phyloP scores from a whole-genome alignment of 2,797 vertebrate species.

The Sebastolobus alascanus region DNA sequence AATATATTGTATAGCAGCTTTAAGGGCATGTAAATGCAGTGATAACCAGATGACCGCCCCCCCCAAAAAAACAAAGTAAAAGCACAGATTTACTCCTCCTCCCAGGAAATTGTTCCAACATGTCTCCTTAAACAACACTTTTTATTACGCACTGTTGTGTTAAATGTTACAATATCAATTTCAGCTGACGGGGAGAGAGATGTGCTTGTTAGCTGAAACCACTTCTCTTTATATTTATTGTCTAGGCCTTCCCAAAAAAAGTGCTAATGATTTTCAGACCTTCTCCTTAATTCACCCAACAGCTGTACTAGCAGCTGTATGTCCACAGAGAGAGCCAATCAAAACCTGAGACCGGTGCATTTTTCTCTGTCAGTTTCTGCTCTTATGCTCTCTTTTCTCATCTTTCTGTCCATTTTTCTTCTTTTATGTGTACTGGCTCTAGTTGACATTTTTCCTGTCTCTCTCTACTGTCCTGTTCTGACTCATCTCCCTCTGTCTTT shows the following conservation, averaged over 20 bases:
- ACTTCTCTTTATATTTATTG: conserved; percentile 43
- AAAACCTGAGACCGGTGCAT: conserved; percentile 19
- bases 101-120: conserved; percentile 27
- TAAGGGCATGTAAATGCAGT: neutral
- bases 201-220: conserved; percentile 41
- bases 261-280: conserved; percentile 65
- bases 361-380: conserved; percentile 6
- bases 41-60: neutral
- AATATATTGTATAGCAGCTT: neutral
- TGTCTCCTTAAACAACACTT: conserved; percentile 19
- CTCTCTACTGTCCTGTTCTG: neutral
- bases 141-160: conserved; percentile 31
- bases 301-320: conserved; percentile 65
- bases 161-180: conserved; percentile 51
- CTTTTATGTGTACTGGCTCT: conserved; percentile 8
- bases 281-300: conserved; percentile 50
- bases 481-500: neutral
- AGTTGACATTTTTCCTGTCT: conserved; percentile 20
- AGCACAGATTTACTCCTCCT: neutral
- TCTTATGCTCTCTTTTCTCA: neutral
- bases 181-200: conserved; percentile 38
- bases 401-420: conserved; percentile 10
- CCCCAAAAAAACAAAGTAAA: conserved; percentile 12
- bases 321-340: conserved; percentile 49
- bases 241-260: neutral